Evolutionary conservation across 2,797 vertebrate species (phyloP).

Genomic region (Ctenopoma multispine): DNA sequence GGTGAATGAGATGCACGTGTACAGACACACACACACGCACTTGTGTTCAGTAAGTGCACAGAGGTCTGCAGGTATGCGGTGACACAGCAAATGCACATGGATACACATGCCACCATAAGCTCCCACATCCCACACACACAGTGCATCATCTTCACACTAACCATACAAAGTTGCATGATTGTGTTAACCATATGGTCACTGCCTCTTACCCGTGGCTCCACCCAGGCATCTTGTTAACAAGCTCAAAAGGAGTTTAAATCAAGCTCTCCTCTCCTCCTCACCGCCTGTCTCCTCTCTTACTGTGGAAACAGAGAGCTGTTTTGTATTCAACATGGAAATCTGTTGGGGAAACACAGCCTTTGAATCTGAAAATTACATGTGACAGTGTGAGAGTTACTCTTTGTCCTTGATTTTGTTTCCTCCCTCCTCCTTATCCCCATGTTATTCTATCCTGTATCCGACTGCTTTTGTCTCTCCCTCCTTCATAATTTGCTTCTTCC

Average conservation of each 20-base stretch:
- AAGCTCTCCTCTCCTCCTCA: constrained; percentile 51
- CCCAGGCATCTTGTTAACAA: constrained; percentile 65
- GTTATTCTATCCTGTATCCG: constrained; percentile 67
- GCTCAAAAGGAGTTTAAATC: constrained; percentile 56
- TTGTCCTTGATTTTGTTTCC: constrained; percentile 80
- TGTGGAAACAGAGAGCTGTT: constrained; percentile 64
- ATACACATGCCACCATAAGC: not conserved
- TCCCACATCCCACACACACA: not conserved
- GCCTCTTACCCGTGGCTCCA: constrained; percentile 38
- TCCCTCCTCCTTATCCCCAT: constrained; percentile 38
- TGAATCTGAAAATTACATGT: constrained; percentile 81
- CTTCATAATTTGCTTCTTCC: constrained; percentile 59
- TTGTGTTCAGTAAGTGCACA: not conserved
- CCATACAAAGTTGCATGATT: constrained; percentile 37
- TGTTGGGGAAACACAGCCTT: constrained; percentile 73
- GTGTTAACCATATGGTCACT: constrained; percentile 62
- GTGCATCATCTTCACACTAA: constrained; percentile 10
- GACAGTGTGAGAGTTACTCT: constrained; percentile 78
- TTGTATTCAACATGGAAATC: constrained; percentile 77
- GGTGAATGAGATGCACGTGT: constrained; percentile 32
- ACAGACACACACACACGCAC: constrained; percentile 7
- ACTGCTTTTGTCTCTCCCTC: constrained; percentile 59
- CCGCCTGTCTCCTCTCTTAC: constrained; percentile 44
- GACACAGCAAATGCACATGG: not conserved
- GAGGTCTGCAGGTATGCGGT: constrained; percentile 8